phyloP scores from a whole-genome alignment of 2,113 vertebrate species.

The Bos indicus region DNA sequence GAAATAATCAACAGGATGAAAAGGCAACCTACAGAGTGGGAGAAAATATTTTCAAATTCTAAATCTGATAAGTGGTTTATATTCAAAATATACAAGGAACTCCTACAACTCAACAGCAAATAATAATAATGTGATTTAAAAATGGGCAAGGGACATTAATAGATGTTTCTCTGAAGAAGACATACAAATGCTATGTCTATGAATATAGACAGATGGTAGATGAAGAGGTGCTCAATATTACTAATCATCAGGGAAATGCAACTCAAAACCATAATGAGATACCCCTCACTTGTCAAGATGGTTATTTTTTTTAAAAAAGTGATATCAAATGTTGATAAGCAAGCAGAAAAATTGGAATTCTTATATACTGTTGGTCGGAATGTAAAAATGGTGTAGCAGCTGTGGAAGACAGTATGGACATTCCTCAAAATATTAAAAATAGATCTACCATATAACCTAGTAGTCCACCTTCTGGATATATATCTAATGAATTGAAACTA shows the following conservation, averaged over 20 bases:
- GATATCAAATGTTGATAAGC: neutral
- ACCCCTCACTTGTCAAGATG: neutral
- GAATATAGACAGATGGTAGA: neutral
- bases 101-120: neutral
- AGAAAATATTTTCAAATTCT: neutral
- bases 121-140: neutral
- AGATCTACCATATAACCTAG: neutral
- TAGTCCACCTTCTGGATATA: neutral
- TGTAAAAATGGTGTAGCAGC: neutral
- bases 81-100: neutral
- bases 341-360: neutral
- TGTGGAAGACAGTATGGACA: neutral
- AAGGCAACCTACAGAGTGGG: neutral
- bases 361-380: neutral
- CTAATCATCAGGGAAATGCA: neutral
- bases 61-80: neutral
- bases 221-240: neutral
- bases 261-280: neutral
- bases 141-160: neutral
- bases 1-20: neutral
- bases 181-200: neutral
- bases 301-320: neutral
- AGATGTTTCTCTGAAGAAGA: neutral
- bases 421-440: neutral
- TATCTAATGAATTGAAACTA: neutral